A percentile compares a stretch with the other conserved stretches of the same genome.
phyloP scores from a whole-genome alignment of 2,888 invertebrate genomes.

The Hololepta plana region DNA sequence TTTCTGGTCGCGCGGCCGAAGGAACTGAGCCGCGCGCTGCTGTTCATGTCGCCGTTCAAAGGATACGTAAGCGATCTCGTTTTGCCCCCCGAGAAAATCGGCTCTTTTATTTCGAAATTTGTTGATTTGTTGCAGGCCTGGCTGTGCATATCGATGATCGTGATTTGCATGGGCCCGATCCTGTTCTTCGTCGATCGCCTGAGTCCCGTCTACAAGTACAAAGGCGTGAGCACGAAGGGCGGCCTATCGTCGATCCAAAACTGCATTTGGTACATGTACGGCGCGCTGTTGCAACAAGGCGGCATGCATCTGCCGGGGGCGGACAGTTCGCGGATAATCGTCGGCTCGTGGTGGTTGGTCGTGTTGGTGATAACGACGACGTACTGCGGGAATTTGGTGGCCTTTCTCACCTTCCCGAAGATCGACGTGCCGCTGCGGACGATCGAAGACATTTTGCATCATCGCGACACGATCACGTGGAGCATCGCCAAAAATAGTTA shows the following conservation, averaged over 20 bases:
- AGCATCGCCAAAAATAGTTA: constrained; percentile 59
- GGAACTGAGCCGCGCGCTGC: constrained; percentile 61
- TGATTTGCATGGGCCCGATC: constrained; percentile 59
- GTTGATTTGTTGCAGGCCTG: constrained; percentile 67
- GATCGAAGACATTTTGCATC: constrained; percentile 41
- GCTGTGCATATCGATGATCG: constrained; percentile 57
- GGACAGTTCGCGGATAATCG: constrained; percentile 68
- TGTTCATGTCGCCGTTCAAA: constrained; percentile 72
- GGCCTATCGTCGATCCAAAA: constrained; percentile 46
- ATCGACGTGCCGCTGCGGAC: constrained; percentile 54
- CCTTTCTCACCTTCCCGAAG: constrained; percentile 81
- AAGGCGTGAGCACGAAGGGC: constrained; percentile 33
- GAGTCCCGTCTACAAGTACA: constrained; percentile 53
- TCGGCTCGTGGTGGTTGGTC: constrained; percentile 86
- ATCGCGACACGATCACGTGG: constrained; percentile 46
- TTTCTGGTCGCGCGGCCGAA: constrained; percentile 63
- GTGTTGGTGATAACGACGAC: constrained; percentile 79
- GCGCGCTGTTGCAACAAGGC: constrained; percentile 81
- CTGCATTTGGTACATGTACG: constrained; percentile 78
- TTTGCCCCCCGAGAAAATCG: too few species aligned
- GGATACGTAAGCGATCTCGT: constrained; percentile 38
- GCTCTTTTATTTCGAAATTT: too few species aligned
- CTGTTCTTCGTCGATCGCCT: constrained; percentile 53
- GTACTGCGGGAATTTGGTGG: constrained; percentile 83
- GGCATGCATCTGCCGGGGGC: constrained; percentile 74